Conservation (phyloP, 1,140 invertebrate genomes). For the Steinernema feltiae region DNA sequence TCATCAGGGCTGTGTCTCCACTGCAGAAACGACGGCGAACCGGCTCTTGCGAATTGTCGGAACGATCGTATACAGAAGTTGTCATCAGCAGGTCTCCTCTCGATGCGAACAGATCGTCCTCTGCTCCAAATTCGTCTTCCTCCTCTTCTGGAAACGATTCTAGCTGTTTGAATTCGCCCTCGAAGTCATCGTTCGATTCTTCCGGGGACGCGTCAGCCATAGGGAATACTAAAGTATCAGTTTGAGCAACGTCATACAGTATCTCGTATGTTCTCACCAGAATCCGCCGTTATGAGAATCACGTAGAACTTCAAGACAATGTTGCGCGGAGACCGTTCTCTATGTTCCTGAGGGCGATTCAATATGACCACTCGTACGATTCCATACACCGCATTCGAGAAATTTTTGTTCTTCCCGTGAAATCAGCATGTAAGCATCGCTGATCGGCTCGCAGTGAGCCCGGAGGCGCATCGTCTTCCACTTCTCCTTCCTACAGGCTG, state of each 20-base stretch:
- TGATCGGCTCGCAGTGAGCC: constrained; percentile 19
- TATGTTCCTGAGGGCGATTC: not conserved
- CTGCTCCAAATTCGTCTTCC: not conserved
- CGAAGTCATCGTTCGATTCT: not conserved
- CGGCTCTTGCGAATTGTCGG: not conserved
- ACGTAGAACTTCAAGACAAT: not conserved
- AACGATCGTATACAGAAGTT: not conserved
- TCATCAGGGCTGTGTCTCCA: constrained; percentile 3
- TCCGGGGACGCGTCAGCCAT: too few species aligned
- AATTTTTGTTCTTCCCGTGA: constrained; percentile 41
- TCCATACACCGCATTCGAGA: constrained; percentile 23
- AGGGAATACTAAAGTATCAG: too few species aligned
- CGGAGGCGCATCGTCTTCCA: constrained; percentile 45
- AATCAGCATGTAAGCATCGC: constrained; percentile 49
- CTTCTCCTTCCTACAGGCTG: constrained; percentile 24
- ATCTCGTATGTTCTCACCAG: too few species aligned
- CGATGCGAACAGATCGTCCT: not conserved
- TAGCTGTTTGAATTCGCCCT: not conserved
- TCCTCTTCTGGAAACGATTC: not conserved
- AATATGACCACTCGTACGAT: constrained; percentile 26
- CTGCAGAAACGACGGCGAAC: not conserved
- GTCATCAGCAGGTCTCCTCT: not conserved
- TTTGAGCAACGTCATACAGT: too few species aligned
- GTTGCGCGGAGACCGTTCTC: not conserved
- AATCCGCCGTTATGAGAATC: not conserved